Evolutionary conservation across 2,113 vertebrate genomes (phyloP).

Genomic region (Rhinolophus sinicus): DNA sequence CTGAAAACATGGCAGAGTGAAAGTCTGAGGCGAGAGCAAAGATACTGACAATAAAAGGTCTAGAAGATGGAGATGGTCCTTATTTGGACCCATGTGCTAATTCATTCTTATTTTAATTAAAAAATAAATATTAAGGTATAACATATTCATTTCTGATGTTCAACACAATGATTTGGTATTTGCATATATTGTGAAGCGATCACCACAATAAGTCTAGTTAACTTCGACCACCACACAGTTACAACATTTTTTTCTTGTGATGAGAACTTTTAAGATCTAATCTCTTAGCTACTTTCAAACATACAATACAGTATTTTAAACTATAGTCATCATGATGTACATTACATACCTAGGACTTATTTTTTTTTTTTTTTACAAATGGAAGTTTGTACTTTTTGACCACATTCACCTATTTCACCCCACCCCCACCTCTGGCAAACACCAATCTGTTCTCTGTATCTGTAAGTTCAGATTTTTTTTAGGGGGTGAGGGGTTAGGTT

Average conservation of each 20-base stretch:
- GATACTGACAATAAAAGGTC: background rate
- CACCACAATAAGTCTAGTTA: background rate
- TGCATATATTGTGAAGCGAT: background rate
- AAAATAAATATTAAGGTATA: background rate
- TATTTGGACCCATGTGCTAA: background rate
- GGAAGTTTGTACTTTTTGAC: background rate
- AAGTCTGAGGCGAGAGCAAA: background rate
- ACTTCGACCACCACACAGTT: no score
- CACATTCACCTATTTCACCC: background rate
- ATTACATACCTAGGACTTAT: background rate
- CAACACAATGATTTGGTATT: background rate
- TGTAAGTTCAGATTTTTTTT: background rate
- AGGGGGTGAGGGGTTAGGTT: background rate
- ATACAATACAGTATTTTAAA: background rate
- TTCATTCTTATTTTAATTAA: background rate
- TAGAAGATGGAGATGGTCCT: background rate
- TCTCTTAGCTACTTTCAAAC: background rate
- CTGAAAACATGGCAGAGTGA: background rate
- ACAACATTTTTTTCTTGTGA: background rate
- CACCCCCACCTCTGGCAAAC: background rate
- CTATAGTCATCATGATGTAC: background rate
- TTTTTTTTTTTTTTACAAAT: background rate
- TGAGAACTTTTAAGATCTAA: background rate
- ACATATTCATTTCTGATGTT: background rate
- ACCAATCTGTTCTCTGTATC: background rate